Conservation (phyloP, 2,797 vertebrate genomes). For the Merluccius polli region DNA sequence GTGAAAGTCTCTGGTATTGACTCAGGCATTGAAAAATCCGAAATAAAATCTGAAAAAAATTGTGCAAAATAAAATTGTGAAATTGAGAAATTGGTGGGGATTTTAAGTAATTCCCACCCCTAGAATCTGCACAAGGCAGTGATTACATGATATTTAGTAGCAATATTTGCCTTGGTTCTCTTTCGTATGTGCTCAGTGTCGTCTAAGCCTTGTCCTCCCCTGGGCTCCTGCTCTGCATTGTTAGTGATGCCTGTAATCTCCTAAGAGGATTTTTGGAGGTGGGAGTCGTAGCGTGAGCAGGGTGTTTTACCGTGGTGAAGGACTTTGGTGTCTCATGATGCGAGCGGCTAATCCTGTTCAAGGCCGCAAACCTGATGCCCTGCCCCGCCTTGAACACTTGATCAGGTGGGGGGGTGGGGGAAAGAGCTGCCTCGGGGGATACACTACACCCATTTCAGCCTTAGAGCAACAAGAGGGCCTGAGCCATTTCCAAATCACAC, state of each 20-base stretch:
- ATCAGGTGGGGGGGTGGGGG: constrained; percentile 5
- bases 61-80: no score
- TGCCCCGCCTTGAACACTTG: constrained; percentile 25
- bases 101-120: no score
- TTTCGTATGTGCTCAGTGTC: constrained; percentile 19
- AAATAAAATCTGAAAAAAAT: no score
- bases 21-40: no score
- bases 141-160: no score
- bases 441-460: not conserved
- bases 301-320: constrained; percentile 36
- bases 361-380: constrained; percentile 40
- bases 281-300: constrained; percentile 26
- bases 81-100: no score
- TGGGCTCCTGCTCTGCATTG: constrained; percentile 34
- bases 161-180: constrained; percentile 25
- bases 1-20: no score
- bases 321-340: constrained; percentile 45
- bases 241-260: constrained; percentile 61
- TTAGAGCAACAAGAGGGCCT: not conserved
- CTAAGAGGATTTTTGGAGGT: constrained; percentile 55
- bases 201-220: constrained; percentile 28
- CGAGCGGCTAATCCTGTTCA: constrained; percentile 58
- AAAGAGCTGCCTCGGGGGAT: not conserved
- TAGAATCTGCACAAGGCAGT: no score
- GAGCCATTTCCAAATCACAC: not conserved